Evolutionary conservation across 2,888 invertebrate genomes (phyloP).

Genomic region (Luperina nickerlii): DNA sequence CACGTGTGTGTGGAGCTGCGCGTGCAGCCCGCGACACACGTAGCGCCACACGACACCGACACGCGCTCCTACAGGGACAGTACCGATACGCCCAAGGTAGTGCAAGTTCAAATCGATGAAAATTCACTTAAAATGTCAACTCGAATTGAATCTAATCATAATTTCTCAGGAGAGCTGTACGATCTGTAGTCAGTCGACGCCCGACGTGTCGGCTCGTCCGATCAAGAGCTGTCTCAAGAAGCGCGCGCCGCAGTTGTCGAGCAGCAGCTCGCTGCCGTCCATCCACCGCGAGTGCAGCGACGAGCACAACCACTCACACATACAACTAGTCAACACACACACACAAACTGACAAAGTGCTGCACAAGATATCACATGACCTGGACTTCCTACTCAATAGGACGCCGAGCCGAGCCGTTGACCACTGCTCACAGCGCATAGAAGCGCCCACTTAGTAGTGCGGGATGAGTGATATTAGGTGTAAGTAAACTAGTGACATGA

Average conservation of each 20-base stretch:
- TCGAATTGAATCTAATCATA: neutral
- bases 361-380: slow-evolving; percentile 95
- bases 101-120: neutral
- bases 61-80: slow-evolving; percentile 75
- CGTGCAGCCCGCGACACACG: slow-evolving; percentile 62
- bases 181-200: slow-evolving; percentile 84
- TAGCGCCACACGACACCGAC: slow-evolving; percentile 68
- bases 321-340: slow-evolving; percentile 81
- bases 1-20: slow-evolving; percentile 91
- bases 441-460: slow-evolving; percentile 82
- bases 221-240: slow-evolving; percentile 88
- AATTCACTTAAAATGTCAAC: neutral
- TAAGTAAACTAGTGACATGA: slow-evolving; percentile 73
- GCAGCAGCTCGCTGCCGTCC: slow-evolving; percentile 83
- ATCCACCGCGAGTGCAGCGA: slow-evolving; percentile 70
- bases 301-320: slow-evolving; percentile 79
- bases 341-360: slow-evolving; percentile 92
- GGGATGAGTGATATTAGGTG: slow-evolving; percentile 36
- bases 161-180: slow-evolving; percentile 77
- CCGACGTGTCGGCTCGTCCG: slow-evolving; percentile 85
- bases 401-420: slow-evolving; percentile 79
- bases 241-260: slow-evolving; percentile 73
- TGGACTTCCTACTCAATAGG: slow-evolving; percentile 95
- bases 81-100: slow-evolving; percentile 77
- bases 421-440: slow-evolving; percentile 77